phyloP scores from a whole-genome alignment of 2,113 vertebrate species.

The Montifringilla adamsi region DNA sequence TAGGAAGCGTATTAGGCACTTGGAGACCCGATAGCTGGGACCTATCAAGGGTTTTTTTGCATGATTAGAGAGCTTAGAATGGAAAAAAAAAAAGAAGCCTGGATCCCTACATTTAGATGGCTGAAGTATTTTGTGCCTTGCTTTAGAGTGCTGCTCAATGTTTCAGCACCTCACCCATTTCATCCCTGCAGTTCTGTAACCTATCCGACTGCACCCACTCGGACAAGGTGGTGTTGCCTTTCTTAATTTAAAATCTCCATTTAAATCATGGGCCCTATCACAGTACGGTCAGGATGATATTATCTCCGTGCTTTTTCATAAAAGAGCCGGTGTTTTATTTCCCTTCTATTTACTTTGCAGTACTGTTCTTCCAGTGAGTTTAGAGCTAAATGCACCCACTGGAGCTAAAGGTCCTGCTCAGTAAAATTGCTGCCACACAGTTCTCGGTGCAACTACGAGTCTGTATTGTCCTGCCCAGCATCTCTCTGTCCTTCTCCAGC shows the following conservation, averaged over 20 bases:
- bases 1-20: neutral
- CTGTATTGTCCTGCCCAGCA: slow-evolving; percentile 34
- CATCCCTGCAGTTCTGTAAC: neutral
- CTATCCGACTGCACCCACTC: neutral
- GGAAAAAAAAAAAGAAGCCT: neutral
- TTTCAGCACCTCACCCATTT: neutral
- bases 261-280: slow-evolving; percentile 12
- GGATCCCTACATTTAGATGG: neutral
- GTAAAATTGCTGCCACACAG: slow-evolving; percentile 9
- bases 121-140: neutral
- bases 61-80: neutral
- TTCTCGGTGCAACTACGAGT: neutral
- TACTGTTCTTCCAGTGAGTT: neutral
- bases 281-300: slow-evolving; percentile 4
- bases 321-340: slow-evolving; percentile 64
- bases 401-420: slow-evolving; percentile 38
- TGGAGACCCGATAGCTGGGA: neutral
- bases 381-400: slow-evolving; percentile 38
- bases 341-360: slow-evolving; percentile 49
- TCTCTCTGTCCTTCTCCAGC: slow-evolving; percentile 56
- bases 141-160: neutral
- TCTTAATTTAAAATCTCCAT: slow-evolving; percentile 53
- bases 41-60: neutral
- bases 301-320: slow-evolving; percentile 52
- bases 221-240: slow-evolving; percentile 34